Evolutionary conservation across 2,888 invertebrate genomes (phyloP).

Genomic region (Protonemura montana): DNA sequence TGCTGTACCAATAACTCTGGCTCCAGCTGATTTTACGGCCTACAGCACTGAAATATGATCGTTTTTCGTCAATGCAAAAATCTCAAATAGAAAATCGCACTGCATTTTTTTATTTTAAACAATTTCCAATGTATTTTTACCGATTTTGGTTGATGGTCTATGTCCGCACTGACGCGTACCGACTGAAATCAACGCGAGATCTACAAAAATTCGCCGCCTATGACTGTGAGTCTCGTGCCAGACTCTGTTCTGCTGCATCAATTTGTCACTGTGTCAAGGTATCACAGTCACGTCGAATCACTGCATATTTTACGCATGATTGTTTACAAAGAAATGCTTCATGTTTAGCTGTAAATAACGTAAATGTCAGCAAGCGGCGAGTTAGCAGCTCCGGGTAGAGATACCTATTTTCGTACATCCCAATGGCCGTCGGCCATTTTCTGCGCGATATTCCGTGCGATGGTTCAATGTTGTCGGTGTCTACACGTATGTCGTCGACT

Average conservation of each 20-base stretch:
- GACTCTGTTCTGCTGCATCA: background rate
- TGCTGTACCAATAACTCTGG: background rate
- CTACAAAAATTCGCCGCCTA: too few relatives aligned
- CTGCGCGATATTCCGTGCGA: background rate
- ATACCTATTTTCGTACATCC: background rate
- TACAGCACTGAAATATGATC: too few relatives aligned
- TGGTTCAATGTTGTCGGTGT: background rate
- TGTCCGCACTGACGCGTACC: too few relatives aligned
- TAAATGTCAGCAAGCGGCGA: background rate
- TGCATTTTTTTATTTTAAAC: too few relatives aligned
- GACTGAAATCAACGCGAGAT: too few relatives aligned
- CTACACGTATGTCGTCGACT: background rate
- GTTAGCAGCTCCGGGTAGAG: background rate
- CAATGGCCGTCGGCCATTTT: background rate
- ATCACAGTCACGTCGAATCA: background rate
- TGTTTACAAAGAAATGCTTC: background rate
- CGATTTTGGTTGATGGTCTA: too few relatives aligned
- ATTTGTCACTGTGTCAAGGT: background rate
- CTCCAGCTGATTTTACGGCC: background rate
- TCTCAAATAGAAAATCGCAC: too few relatives aligned
- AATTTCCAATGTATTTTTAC: too few relatives aligned
- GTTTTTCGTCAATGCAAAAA: too few relatives aligned
- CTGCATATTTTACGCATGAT: background rate
- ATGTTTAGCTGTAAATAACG: background rate
- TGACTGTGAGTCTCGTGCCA: background rate